Conservation (phyloP, 2,888 invertebrate genomes). For the Sinelater perroti region DNA sequence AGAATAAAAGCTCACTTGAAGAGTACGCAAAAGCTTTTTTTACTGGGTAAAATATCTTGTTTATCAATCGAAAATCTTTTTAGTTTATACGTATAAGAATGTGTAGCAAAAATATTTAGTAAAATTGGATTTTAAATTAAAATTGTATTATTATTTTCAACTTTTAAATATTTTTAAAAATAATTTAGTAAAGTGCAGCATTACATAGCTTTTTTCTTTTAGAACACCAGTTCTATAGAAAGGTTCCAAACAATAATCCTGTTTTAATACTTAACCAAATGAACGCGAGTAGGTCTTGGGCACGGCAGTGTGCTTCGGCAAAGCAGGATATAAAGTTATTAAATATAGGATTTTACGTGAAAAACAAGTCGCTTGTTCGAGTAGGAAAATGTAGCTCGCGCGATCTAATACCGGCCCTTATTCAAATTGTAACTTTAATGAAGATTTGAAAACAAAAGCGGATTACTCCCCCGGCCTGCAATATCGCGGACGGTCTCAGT, state of each 20-base stretch:
- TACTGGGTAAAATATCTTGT: no score
- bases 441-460: constrained; percentile 19
- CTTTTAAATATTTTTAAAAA: no score
- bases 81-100: no score
- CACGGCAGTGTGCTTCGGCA: constrained; percentile 8
- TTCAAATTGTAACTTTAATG: constrained; percentile 23
- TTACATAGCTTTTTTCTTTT: no score
- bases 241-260: constrained; percentile 24
- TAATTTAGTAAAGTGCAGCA: no score
- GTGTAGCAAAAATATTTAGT: no score
- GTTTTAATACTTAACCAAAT: constrained; percentile 27
- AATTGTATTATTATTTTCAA: no score
- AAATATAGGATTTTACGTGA: constrained; percentile 27
- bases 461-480: constrained; percentile 11
- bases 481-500: constrained; percentile 13
- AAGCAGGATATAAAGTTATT: constrained; percentile 29
- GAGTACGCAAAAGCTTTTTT: no score
- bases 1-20: no score
- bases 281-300: constrained; percentile 12
- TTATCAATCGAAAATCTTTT: no score
- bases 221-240: no score
- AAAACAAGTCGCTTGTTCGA: constrained; percentile 22
- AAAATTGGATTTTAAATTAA: no score
- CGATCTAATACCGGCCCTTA: constrained; percentile 18
- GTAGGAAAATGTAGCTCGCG: constrained; percentile 6